These are phyloP conservation scores for Danio albolineatus DNA, from an alignment of 2,797 vertebrate species.

Conservation along the genomic window DNA sequence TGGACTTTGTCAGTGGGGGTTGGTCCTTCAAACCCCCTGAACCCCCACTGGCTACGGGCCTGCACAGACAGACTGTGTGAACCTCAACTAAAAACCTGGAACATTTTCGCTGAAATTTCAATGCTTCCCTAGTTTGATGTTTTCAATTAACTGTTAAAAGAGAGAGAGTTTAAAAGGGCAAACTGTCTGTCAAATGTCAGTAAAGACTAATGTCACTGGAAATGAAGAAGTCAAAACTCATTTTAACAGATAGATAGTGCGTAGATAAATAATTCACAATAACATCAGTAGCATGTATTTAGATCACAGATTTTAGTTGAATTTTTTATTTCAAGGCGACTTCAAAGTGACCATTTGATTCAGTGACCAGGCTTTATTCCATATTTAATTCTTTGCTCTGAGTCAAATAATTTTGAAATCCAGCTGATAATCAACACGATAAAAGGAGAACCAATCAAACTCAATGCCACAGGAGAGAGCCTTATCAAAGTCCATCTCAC, in stretches of 20 bases:
- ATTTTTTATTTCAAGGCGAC: not conserved
- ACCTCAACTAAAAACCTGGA: too few relatives aligned
- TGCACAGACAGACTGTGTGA: too few relatives aligned
- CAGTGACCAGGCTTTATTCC: not conserved
- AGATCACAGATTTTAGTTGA: not conserved
- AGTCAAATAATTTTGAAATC: not conserved
- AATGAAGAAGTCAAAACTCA: not conserved
- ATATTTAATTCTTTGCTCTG: not conserved
- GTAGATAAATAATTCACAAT: not conserved
- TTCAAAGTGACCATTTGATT: not conserved
- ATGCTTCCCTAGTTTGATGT: too few relatives aligned
- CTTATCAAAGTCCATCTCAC: constrained; percentile 41
- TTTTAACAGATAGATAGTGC: too few relatives aligned
- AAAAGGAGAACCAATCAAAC: constrained; percentile 34
- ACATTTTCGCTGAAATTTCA: too few relatives aligned
- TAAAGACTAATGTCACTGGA: not conserved
- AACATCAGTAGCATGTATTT: not conserved
- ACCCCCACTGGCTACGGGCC: too few relatives aligned
- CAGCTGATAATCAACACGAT: not conserved
- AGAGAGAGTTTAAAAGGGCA: too few relatives aligned
- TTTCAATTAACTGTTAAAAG: too few relatives aligned
- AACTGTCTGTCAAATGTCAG: not conserved
- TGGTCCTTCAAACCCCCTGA: too few relatives aligned
- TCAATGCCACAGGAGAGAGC: constrained; percentile 5
- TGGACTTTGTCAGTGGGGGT: too few relatives aligned